Evolutionary conservation across 2,888 invertebrate species (phyloP).

Genomic region (Mythimna albipuncta): DNA sequence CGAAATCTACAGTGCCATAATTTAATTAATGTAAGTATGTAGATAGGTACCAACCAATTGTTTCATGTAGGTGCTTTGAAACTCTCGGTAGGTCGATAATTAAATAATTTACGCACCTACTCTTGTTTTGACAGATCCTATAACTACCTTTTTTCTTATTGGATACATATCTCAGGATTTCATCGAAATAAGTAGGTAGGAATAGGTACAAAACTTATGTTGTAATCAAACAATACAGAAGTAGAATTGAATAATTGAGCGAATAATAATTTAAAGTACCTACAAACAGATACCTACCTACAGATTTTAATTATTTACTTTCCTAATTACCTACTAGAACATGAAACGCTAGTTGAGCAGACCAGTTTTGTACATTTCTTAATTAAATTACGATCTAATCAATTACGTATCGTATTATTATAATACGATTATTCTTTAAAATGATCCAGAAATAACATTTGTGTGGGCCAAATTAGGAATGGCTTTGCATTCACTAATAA

Average conservation of each 20-base stretch:
- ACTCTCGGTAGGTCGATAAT: not conserved
- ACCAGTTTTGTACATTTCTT: slow-evolving; percentile 26
- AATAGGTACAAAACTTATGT: slow-evolving; percentile 1
- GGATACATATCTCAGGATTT: not conserved
- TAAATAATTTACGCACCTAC: not conserved
- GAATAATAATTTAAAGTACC: not conserved
- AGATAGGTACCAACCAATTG: not conserved
- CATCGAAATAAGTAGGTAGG: not conserved
- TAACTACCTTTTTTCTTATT: not conserved
- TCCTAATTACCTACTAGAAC: not conserved
- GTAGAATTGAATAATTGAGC: not conserved
- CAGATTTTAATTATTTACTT: not conserved
- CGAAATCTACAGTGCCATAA: not conserved
- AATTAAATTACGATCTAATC: not conserved
- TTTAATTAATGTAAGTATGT: not conserved
- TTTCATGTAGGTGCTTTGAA: not conserved
- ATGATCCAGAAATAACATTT: not conserved
- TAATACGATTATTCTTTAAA: not conserved
- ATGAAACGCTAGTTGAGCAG: slow-evolving; percentile 48
- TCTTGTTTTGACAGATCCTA: slow-evolving; percentile 4
- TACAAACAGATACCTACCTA: not conserved
- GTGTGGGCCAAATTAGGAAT: not conserved
- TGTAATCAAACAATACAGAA: not conserved
- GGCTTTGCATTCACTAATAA: not conserved
- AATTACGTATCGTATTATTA: not conserved